These are phyloP conservation scores for Trissoscelio sp. DNA, from an alignment of 2,888 invertebrate species.

Conservation along the genomic window DNA sequence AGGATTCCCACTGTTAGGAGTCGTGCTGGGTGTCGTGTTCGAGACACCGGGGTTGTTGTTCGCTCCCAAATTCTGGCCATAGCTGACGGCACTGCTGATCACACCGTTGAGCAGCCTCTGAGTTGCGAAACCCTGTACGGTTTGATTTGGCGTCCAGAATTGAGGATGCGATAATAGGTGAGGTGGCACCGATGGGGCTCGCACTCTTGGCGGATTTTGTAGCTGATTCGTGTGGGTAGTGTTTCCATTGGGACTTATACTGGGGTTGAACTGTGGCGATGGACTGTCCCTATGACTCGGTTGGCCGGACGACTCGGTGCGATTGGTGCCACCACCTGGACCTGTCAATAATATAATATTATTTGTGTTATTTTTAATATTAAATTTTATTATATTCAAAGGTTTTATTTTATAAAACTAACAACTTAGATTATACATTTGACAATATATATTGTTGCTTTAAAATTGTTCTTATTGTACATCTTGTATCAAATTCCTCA, in stretches of 20 bases:
- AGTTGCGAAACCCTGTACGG: constrained; percentile 80
- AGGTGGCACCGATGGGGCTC: constrained; percentile 85
- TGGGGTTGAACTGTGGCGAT: constrained; percentile 79
- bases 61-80: constrained; percentile 78
- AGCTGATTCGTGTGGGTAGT: constrained; percentile 70
- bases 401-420: no score
- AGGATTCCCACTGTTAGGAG: constrained; percentile 72
- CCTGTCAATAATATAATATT: no score
- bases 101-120: constrained; percentile 82
- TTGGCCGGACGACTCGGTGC: constrained; percentile 74
- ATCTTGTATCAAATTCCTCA: no score
- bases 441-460: no score
- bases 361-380: no score
- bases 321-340: constrained; percentile 74
- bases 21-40: constrained; percentile 60
- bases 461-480: no score
- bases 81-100: constrained; percentile 80
- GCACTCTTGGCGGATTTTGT: constrained; percentile 75
- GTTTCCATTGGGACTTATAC: constrained; percentile 78
- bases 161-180: constrained; percentile 84
- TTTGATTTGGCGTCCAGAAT: constrained; percentile 81
- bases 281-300: constrained; percentile 80
- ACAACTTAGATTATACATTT: no score
- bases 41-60: constrained; percentile 69
- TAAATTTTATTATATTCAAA: no score